phyloP scores from a whole-genome alignment of 2,888 invertebrate species.

The Melangyna quadrimaculata region DNA sequence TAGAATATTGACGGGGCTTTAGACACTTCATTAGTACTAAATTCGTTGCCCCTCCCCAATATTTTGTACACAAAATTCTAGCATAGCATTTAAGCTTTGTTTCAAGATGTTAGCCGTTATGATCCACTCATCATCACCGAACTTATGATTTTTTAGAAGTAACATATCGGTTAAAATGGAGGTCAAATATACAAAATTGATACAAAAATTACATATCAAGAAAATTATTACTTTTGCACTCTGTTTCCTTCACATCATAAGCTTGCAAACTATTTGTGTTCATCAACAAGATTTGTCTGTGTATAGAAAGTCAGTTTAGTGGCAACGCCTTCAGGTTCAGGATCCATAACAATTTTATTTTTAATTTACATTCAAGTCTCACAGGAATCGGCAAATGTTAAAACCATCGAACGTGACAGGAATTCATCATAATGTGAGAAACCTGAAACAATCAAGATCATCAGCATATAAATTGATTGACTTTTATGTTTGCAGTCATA shows the following conservation, averaged over 20 bases:
- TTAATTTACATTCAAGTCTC: conserved; percentile 67
- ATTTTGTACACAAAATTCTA: too few species aligned
- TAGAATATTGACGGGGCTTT: too few species aligned
- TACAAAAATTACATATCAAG: too few species aligned
- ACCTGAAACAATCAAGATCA: conserved; percentile 67
- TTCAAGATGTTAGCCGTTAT: too few species aligned
- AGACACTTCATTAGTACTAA: too few species aligned
- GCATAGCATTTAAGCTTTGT: too few species aligned
- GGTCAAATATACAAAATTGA: too few species aligned
- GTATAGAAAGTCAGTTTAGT: neutral
- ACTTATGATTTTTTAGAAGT: too few species aligned
- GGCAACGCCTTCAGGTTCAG: conserved; percentile 59
- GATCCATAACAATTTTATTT: conserved; percentile 18
- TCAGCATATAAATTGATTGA: conserved; percentile 69
- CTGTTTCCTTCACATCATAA: neutral
- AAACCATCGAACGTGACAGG: conserved; percentile 63
- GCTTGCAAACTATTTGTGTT: neutral
- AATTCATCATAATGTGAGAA: conserved; percentile 25
- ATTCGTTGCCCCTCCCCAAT: too few species aligned
- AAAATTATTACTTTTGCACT: neutral
- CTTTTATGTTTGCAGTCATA: conserved; percentile 2
- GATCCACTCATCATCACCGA: too few species aligned
- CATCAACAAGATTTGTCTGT: neutral
- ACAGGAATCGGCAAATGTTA: conserved; percentile 62
- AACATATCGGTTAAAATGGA: too few species aligned